A percentile compares a stretch with the other conserved stretches of the same genome.
Evolutionary conservation across 2,797 vertebrate species (phyloP).

Genomic region (Agapornis canus): DNA sequence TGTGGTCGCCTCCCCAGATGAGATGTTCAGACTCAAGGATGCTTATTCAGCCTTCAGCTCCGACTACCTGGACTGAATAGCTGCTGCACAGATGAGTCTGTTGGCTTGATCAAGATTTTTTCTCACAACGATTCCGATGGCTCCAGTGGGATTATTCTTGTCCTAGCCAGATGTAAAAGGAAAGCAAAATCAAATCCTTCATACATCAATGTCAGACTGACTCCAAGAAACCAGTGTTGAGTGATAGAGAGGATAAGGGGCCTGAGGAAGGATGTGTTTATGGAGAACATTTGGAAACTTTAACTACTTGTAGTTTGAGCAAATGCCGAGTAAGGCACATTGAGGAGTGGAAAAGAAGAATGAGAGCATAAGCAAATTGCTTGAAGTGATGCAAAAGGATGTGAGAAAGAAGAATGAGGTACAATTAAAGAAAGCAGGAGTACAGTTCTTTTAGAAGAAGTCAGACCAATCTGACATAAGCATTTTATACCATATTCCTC

Average conservation of each 20-base stretch:
- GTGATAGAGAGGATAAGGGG: slow-evolving; percentile 59
- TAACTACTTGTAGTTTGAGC: slow-evolving; percentile 53
- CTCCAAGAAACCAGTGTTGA: slow-evolving; percentile 57
- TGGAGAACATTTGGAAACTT: slow-evolving; percentile 54
- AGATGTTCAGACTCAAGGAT: neutral
- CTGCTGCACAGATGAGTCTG: neutral
- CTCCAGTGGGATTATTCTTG: slow-evolving; percentile 49
- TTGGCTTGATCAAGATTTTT: slow-evolving; percentile 20
- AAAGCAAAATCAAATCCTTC: slow-evolving; percentile 63
- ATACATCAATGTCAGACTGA: slow-evolving; percentile 52
- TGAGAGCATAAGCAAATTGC: neutral
- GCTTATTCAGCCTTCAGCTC: neutral
- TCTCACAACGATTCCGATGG: neutral
- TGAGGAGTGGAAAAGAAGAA: neutral
- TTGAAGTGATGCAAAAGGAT: neutral
- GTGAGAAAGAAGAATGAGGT: neutral
- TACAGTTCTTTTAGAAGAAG: neutral
- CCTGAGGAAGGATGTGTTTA: slow-evolving; percentile 63
- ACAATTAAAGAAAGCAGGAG: neutral
- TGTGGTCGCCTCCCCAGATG: neutral
- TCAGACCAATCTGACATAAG: neutral
- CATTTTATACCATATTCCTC: neutral
- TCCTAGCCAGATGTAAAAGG: slow-evolving; percentile 46
- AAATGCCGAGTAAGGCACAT: neutral
- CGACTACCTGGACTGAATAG: neutral